Conservation (phyloP, 2,113 vertebrate genomes). For the Eolophus roseicapilla region DNA sequence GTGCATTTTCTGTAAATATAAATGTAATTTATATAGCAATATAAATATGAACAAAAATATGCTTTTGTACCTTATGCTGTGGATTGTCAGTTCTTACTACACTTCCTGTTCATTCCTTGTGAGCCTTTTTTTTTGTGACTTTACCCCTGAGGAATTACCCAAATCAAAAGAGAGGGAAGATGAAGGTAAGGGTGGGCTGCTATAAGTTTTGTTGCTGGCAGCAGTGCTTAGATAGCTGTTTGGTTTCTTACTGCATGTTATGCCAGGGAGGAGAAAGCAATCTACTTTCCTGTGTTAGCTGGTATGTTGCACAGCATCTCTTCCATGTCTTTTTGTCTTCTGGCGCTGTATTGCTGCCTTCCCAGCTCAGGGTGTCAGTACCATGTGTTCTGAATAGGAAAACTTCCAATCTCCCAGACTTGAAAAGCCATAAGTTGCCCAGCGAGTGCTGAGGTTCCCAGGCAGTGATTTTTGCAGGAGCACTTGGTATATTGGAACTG, state of each 20-base stretch:
- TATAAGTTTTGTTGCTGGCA: not conserved
- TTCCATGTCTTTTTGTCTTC: not conserved
- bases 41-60: not conserved
- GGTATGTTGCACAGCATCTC: not conserved
- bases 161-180: not conserved
- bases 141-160: not conserved
- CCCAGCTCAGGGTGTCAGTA: not conserved
- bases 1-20: not conserved
- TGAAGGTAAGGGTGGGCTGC: not conserved
- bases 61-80: not conserved
- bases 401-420: not conserved
- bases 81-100: not conserved
- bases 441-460: not conserved
- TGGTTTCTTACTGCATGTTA: not conserved
- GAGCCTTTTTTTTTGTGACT: not conserved
- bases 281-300: not conserved
- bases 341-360: not conserved
- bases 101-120: not conserved
- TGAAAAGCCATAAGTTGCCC: not conserved
- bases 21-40: not conserved
- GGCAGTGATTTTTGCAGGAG: not conserved
- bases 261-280: not conserved
- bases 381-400: not conserved
- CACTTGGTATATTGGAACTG: accelerated
- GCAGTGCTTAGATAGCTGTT: not conserved